Conservation (phyloP, 2,888 invertebrate genomes). For the Scaptomyza tumidula region DNA sequence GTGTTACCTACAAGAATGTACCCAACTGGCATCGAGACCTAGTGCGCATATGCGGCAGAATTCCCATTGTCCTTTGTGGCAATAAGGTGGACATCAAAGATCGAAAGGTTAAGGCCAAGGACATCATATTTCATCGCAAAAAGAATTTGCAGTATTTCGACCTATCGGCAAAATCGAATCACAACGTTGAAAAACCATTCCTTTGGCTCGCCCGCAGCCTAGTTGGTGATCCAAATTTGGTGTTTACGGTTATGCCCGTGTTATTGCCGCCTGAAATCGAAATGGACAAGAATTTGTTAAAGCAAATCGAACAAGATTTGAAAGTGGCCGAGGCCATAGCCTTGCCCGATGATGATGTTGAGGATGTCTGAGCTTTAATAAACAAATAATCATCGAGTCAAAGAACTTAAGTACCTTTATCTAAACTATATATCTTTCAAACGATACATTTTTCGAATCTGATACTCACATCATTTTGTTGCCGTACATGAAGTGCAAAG, state of each 20-base stretch:
- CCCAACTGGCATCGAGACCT: constrained; percentile 99
- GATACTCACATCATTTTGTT: no score
- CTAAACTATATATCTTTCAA: no score
- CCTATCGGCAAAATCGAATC: constrained; percentile 99
- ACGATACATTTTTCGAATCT: no score
- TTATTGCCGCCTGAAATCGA: background rate
- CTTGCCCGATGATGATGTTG: constrained; percentile 97
- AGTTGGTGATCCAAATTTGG: background rate
- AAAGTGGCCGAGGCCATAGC: constrained; percentile 98
- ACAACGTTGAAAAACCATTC: constrained; percentile 90
- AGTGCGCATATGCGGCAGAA: constrained; percentile 99
- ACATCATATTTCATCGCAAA: constrained; percentile 99
- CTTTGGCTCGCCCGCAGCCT: background rate
- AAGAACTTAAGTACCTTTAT: no score
- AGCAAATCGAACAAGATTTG: constrained; percentile 98
- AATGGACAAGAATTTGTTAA: constrained; percentile 98
- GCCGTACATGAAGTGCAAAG: no score
- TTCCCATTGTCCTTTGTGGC: constrained; percentile 99
- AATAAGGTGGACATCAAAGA: constrained; percentile 99
- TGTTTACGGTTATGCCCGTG: background rate
- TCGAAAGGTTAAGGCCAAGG: constrained; percentile 99
- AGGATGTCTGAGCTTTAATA: no score
- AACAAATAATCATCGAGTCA: no score
- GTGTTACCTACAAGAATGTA: constrained; percentile 99
- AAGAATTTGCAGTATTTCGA: constrained; percentile 99